Evolutionary conservation across 2,888 invertebrate species (phyloP).

Genomic region (Rhagonycha lutea): DNA sequence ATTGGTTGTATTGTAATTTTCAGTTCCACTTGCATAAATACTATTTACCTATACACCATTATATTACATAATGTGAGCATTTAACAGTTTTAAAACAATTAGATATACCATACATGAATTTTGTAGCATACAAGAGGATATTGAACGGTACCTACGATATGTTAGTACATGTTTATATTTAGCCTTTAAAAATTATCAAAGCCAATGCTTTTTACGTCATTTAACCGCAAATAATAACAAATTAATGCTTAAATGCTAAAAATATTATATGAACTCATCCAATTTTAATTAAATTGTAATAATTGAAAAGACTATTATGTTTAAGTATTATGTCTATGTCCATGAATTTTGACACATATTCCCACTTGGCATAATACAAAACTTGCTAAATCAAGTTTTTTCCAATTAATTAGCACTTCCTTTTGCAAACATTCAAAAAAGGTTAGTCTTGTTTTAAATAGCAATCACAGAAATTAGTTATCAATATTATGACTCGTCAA

Average conservation of each 20-base stretch:
- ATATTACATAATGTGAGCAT: not conserved
- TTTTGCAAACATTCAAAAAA: not conserved
- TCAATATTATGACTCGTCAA: not conserved
- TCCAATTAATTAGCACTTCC: not conserved
- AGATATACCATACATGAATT: not conserved
- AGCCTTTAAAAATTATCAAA: not conserved
- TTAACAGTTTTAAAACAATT: constrained; percentile 11
- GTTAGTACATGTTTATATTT: not conserved
- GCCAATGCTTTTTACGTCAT: not conserved
- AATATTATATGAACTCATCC: not conserved
- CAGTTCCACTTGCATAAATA: not conserved
- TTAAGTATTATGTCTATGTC: constrained; percentile 8
- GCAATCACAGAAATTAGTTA: not conserved
- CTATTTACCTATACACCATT: not conserved
- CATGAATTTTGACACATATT: constrained; percentile 20
- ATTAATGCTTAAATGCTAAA: not conserved
- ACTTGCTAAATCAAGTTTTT: not conserved
- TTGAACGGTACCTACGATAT: not conserved
- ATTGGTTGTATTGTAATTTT: not conserved
- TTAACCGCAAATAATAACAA: not conserved
- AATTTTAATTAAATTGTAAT: not conserved
- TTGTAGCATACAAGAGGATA: not conserved
- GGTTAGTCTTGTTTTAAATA: not conserved
- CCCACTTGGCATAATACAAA: constrained; percentile 21
- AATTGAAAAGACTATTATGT: not conserved